phyloP scores from a whole-genome alignment of 2,113 vertebrate genomes.

The Burhinus bistriatus region DNA sequence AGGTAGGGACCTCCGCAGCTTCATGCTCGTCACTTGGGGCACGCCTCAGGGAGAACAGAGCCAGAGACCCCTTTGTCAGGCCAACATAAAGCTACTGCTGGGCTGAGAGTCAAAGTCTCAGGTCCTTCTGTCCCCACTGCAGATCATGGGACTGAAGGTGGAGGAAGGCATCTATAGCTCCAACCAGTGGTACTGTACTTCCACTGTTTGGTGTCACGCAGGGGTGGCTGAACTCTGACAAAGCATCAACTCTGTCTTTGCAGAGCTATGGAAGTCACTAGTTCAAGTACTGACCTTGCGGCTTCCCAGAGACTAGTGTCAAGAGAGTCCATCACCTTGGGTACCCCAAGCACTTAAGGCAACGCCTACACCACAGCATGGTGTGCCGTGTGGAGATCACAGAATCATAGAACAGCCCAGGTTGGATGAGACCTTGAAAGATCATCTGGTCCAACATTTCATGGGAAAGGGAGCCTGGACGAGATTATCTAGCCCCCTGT shows the following conservation, averaged over 20 bases:
- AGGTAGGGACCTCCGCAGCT: background rate
- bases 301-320: background rate
- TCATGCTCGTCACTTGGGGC: background rate
- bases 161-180: background rate
- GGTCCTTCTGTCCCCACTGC: background rate
- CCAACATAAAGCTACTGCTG: background rate
- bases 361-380: background rate
- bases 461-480: background rate
- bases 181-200: background rate
- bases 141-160: background rate
- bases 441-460: background rate
- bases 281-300: background rate
- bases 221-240: background rate
- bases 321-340: background rate
- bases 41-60: background rate
- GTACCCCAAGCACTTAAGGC: background rate
- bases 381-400: too few relatives aligned
- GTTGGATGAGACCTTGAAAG: background rate
- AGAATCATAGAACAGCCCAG: background rate
- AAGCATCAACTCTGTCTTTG: background rate
- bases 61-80: background rate
- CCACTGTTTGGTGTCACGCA: background rate
- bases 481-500: background rate
- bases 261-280: background rate
- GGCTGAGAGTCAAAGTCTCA: background rate